A percentile compares a stretch with the other conserved stretches of the same genome.
Conservation (phyloP, 2,888 invertebrate genomes). For the Tetragnatha montana region DNA sequence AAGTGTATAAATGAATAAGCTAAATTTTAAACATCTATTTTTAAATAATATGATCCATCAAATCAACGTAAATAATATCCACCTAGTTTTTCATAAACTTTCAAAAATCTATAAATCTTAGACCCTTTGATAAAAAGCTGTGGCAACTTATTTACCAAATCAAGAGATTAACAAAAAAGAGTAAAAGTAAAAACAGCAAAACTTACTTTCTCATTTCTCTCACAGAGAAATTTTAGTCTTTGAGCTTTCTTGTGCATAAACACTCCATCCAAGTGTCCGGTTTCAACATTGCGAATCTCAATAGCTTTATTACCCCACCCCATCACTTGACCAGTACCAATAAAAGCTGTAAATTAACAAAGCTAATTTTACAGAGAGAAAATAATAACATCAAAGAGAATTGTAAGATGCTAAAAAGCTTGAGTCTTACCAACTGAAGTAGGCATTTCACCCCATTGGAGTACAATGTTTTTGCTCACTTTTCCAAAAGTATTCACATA, state of each 20-base stretch:
- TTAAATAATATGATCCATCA: no score
- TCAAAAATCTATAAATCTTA: no score
- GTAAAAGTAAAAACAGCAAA: no score
- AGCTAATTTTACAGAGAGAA: not conserved
- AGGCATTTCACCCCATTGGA: conserved; percentile 99
- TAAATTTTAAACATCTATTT: no score
- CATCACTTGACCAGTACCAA: conserved; percentile 99
- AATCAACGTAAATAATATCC: no score
- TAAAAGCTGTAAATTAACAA: conserved; percentile 84
- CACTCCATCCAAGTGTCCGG: conserved; percentile 99
- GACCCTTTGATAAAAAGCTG: no score
- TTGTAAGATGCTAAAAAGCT: not conserved
- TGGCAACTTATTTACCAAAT: not conserved
- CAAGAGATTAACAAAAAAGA: not conserved
- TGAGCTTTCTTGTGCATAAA: conserved; percentile 99
- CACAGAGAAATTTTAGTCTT: conserved; percentile 99
- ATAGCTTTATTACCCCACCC: conserved; percentile 99
- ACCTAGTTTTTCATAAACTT: no score
- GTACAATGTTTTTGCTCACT: conserved; percentile 83
- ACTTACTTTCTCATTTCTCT: conserved; percentile 96
- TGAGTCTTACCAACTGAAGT: conserved; percentile 83
- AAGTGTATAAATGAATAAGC: no score
- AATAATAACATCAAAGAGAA: not conserved
- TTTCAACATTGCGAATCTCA: conserved; percentile 99
- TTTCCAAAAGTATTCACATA: conserved; percentile 99